Percentiles rank a stretch among this genome's conserved stretches.
phyloP scores from a whole-genome alignment of 1,140 invertebrate genomes.

The Sipha flava region DNA sequence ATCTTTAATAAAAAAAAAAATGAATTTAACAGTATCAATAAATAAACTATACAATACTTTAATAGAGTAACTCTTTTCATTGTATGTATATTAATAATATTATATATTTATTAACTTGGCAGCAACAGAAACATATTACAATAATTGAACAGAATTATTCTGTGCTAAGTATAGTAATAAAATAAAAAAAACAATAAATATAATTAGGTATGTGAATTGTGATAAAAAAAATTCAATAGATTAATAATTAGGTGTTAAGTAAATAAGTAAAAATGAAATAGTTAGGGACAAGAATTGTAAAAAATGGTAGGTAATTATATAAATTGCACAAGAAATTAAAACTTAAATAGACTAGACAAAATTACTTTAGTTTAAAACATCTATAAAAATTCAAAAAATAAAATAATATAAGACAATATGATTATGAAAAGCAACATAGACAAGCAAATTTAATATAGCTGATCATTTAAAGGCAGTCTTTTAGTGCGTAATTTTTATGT shows the following conservation, averaged over 20 bases:
- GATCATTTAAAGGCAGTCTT: background rate
- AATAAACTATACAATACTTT: background rate
- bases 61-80: background rate
- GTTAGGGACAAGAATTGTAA: background rate
- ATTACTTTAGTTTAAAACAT: background rate
- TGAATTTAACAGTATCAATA: background rate
- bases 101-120: background rate
- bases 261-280: background rate
- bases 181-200: background rate
- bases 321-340: background rate
- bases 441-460: background rate
- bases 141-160: no score
- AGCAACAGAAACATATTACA: background rate
- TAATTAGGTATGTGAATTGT: background rate
- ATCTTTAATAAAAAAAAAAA: background rate
- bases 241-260: background rate
- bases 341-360: background rate
- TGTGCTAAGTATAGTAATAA: background rate
- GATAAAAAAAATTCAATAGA: background rate
- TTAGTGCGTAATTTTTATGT: background rate
- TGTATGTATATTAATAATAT: background rate
- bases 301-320: background rate
- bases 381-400: background rate
- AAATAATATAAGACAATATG: background rate
- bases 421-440: background rate